Base-by-base conservation (phyloP, 2,888 invertebrate genomes). In the Zhengitettix transpicula region DNA sequence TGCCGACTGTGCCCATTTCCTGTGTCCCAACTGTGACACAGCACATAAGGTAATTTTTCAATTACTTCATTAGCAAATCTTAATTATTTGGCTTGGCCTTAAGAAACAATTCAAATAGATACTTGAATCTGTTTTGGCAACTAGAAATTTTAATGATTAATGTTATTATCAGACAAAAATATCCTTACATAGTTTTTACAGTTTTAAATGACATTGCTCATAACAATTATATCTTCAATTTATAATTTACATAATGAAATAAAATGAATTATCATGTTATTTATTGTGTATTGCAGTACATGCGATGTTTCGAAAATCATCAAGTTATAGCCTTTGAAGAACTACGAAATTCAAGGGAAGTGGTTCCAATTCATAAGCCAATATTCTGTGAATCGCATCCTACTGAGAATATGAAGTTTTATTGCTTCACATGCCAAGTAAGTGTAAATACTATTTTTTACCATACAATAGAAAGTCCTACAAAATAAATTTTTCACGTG, bases 261-360 rank as follows among this genome's bases (percentile, higher is more conserved):
- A 28, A 28, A 28, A 28, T 2, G 28, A 28, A 14, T 47, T 47
- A 8, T 14, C 47, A 47, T 47, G 5, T 8, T 47, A 8, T n/a
- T 1, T 14, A 47, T 47, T n/a, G n/a, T 52, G 17, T 15, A 42
- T 52, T 17, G 1, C 58, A 68, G 68, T 94, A 89, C 71, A 96
- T 96, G 96, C 82, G 93, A 66, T 94, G 95, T 76, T 97, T 97
- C 72, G 95, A 96, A 74, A 91, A 90, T 69, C 96, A 97, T 73
- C 82, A 87, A 73, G 94, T 94, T 51, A 84, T 93, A 58, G 85
- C 88, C 53, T 85, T 95, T 70, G 93, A 93, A 68, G 91, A 92
- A 66, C 78, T 93, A 71, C 83, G 85, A 67, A 85, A 86, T 65
- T 75, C 77, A 42, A 85, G 85, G 67, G 84, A 88, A 70, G 85